These are phyloP conservation scores for Drosophila mercatorum DNA, from an alignment of 2,888 invertebrate genomes.

Conservation along the genomic window DNA sequence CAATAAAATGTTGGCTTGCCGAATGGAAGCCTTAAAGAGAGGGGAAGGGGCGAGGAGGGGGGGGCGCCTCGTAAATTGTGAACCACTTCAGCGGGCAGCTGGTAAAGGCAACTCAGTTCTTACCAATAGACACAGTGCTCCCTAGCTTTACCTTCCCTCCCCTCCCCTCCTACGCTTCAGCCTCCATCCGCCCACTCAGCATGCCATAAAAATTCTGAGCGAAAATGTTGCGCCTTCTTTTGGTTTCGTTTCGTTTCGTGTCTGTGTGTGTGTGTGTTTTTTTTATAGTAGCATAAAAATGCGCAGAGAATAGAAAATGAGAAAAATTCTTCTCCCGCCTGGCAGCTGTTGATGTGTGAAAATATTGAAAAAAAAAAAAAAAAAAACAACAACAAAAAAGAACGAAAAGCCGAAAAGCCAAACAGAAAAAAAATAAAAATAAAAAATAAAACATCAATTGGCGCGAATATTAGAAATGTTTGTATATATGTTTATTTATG, in stretches of 20 bases:
- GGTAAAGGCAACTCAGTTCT: conserved; percentile 44
- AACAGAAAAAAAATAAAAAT: neutral
- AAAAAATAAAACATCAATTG: conserved; percentile 6
- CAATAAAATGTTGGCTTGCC: conserved; percentile 64
- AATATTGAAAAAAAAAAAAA: conserved; percentile 34
- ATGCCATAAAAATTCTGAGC: conserved; percentile 57
- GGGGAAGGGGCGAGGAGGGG: conserved; percentile 5
- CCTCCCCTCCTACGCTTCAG: neutral
- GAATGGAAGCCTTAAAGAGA: neutral
- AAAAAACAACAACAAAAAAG: too few species aligned
- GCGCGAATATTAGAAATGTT: conserved; percentile 35
- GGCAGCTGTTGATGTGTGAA: conserved; percentile 73
- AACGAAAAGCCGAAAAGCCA: neutral
- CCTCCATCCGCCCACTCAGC: neutral
- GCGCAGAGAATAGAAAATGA: conserved; percentile 44
- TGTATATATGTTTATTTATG: conserved; percentile 44
- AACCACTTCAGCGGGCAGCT: conserved; percentile 68
- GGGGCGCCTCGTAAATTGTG: conserved; percentile 71
- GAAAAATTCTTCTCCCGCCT: conserved; percentile 39
- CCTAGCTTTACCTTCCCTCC: neutral
- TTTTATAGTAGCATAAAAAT: conserved; percentile 67
- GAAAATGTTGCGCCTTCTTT: conserved; percentile 60
- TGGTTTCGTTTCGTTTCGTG: conserved; percentile 34
- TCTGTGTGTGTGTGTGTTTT: conserved; percentile 1
- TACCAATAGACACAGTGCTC: conserved; percentile 18